Evolutionary conservation across 2,113 vertebrate species (phyloP), one percentile per base, ranked within the genome.

Genomic region (Toxostoma redivivum): DNA sequence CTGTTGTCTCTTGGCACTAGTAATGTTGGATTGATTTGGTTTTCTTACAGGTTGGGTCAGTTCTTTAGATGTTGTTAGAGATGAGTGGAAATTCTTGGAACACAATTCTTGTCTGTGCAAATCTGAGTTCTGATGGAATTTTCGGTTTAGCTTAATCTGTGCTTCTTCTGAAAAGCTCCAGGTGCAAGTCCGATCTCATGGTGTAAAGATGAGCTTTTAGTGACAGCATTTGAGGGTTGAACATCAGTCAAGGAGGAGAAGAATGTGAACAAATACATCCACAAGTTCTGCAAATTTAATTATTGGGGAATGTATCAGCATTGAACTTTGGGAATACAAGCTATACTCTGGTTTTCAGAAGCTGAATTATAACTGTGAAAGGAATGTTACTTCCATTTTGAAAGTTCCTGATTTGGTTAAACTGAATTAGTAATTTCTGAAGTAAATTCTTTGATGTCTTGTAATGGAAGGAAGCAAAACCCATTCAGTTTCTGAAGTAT

Each of bases 31-130:
- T 76, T 72, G 44, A 51, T 16, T 69, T 69, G 42, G 7, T 82
- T 86, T 67, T 44, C 9, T 71, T 45, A 21, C 12, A 38, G 8
- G 35, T 64, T 54, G 40, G 10, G 7, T 54, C 13, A 60, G 12
- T 83, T 44, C 47, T 76, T 83, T 31, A 35, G 20, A 24, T 57
- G 10, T 60, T 94, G 23, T 40, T 67, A 61, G 64, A 70, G 45
- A 10, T 56, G 20, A 80, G 19, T 47, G 9, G 22, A 65, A 73
- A 35, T 42, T 70, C n/a, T 70, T 61, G 50, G 27, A 78, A 72
- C 12, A 13, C 1, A 1, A n/a, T n/a, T n/a, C n/a, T 74, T 0
- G 0, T 42, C 25, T 71, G 64, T 67, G 31, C 22, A 67, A 53
- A 56, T 56, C 17, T 10, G 20, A 40, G 5, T 73, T 69, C 23